Base-by-base conservation (phyloP, 2,113 vertebrate genomes). In the Bubo scandiacus region DNA sequence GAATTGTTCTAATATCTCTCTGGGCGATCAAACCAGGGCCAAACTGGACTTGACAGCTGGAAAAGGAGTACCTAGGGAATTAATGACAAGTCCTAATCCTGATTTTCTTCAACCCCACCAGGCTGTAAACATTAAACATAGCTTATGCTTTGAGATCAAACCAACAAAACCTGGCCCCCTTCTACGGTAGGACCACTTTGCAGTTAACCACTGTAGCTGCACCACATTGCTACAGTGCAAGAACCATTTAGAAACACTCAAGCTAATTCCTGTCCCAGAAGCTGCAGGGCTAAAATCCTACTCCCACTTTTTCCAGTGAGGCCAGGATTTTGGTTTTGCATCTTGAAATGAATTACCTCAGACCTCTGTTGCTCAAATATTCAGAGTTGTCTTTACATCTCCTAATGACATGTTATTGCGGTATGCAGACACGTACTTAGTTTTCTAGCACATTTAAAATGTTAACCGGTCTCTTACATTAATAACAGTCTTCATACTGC, bases 1-100 rank as follows among this genome's bases (percentile, higher is more conserved):
- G 63, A 90, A 86, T 40, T 74, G 55, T 59, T 95, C 67, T 59
- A 96, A 88, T 72, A 74, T 93, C 85, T 94, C 78, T 93, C 88
- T 66, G 25, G 29, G 22, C n/a, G 36, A 91, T 62, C 90, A 94
- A 68, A 70, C 16, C 42, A 73, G 49, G 74, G 63, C 61, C 62
- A 88, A 93, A 92, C 58, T 66, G 78, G 84, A 85, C 15, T 23
- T 80, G 70, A 93, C 92, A 96, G 91, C 36, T 87, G 70, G 58
- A 91, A 92, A 95, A 82, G 43, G 45, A 91, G 32, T 34, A 81
- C 43, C 19, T 15, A 71, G 14, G n/a, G 26, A 92, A 89, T 19
- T 71, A 42, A 42, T 45, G 72, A 71, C 57, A 83, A 88, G 38
- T 36, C 43, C 63, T 58, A 67, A 34, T 7, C 7, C 49, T 82